These are phyloP conservation scores for Heliconius congener DNA, from an alignment of 1,140 invertebrate genomes.

Conservation along the genomic window DNA sequence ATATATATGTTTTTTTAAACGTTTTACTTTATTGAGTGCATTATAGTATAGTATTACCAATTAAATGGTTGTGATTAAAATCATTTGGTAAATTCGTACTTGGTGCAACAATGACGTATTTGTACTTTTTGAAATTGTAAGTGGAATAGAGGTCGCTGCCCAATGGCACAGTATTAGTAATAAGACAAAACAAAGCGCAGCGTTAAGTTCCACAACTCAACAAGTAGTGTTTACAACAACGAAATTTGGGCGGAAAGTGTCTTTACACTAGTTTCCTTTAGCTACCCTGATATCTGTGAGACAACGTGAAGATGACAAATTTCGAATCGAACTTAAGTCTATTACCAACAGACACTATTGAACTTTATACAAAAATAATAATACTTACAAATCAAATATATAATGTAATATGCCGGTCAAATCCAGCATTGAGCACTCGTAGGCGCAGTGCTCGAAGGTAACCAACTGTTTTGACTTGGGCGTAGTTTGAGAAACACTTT, in stretches of 20 bases:
- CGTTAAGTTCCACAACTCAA: not conserved
- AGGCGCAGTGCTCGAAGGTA: slow-evolving; percentile 53
- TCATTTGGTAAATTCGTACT: too few relatives aligned
- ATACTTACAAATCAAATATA: slow-evolving; percentile 69
- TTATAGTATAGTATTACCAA: not conserved
- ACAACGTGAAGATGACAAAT: too few relatives aligned
- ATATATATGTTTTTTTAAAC: not conserved
- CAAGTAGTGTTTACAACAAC: not conserved
- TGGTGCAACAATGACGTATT: too few relatives aligned
- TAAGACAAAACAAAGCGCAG: not conserved
- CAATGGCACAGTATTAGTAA: not conserved
- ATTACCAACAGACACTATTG: too few relatives aligned
- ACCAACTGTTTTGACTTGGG: slow-evolving; percentile 47
- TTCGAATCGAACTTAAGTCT: too few relatives aligned
- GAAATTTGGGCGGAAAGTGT: not conserved
- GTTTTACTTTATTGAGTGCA: not conserved
- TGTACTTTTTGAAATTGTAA: not conserved
- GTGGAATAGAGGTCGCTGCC: not conserved
- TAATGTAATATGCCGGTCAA: slow-evolving; percentile 69
- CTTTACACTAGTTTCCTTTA: not conserved
- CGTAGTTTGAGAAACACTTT: not conserved
- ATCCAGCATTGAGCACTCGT: slow-evolving; percentile 61
- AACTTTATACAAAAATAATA: not conserved
- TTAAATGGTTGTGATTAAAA: too few relatives aligned
- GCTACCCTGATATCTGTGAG: not conserved